phyloP scores from a whole-genome alignment of 2,113 vertebrate genomes.

The Perca flavescens region DNA sequence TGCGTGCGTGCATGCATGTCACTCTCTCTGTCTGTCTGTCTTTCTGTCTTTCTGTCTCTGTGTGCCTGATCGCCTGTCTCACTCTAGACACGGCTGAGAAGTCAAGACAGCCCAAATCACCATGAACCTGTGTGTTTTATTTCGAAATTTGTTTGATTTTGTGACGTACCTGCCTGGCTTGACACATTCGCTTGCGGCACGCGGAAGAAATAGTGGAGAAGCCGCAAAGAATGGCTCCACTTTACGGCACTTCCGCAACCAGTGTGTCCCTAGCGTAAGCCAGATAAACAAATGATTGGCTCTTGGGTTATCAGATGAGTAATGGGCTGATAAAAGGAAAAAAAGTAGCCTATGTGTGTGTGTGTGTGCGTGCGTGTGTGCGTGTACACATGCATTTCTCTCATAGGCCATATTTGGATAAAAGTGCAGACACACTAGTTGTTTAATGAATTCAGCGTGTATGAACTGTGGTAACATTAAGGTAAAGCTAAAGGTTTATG shows the following conservation, averaged over 20 bases:
- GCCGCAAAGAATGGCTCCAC: too few species aligned
- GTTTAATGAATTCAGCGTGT: background rate
- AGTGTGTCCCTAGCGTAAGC: background rate
- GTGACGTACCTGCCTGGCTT: too few species aligned
- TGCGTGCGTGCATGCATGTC: background rate
- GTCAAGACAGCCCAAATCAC: too few species aligned
- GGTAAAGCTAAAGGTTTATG: background rate
- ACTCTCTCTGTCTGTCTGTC: background rate
- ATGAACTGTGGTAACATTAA: background rate
- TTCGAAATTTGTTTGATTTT: too few species aligned
- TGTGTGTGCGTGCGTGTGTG: background rate
- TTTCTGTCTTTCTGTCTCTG: too few species aligned
- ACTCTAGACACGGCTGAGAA: too few species aligned
- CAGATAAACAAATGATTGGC: constrained; percentile 31
- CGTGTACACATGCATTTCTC: background rate
- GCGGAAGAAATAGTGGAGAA: too few species aligned
- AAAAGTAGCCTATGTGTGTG: background rate
- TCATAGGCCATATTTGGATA: background rate
- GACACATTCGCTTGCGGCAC: too few species aligned
- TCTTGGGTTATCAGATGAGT: constrained; percentile 36
- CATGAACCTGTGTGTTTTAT: too few species aligned
- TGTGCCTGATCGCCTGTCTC: too few species aligned
- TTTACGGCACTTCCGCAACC: too few species aligned
- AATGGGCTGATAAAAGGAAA: constrained; percentile 22
- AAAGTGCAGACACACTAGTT: background rate